Evolutionary conservation across 2,888 invertebrate species (phyloP), one percentile per base, ranked within the genome.

Genomic region (Octonoba sinensis): DNA sequence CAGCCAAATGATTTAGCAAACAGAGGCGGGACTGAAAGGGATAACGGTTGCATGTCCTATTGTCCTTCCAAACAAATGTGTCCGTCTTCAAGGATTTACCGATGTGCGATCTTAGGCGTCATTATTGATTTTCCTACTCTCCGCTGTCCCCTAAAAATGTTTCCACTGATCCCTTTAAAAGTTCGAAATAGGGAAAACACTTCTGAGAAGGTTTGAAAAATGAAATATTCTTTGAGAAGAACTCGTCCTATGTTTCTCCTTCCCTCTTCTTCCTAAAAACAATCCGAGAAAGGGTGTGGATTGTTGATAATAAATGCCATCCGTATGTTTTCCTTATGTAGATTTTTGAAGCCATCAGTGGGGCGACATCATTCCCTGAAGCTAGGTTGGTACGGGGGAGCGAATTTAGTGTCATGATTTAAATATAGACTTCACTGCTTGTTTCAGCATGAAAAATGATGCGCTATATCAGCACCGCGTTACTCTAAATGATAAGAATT

Each of bases 21-120:
- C 47, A 60, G 60, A n/a, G 57, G 54, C n/a, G 72, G 27, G 44
- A 46, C 51, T 22, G 54, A 27, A 56, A 47, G 57, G 64, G 65
- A 66, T 65, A 71, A 78, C 57, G 57, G 65, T 64, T 56, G 47
- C 70, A 57, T 67, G 75, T 76, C 77, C 71, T 54, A 71, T 70
- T 70, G 70, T 70, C 24, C 56, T 64, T 46, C 20, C 70, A 71
- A 78, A 78, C 77, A 78, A 78, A 78, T 78, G 77, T 78, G 77
- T 78, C 65, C 65, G 65, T 71, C 77, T 71, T 13, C 49, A 20
- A 12, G 77, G 77, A 78, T 78, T 78, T 78, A 71, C 57, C 56
- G 62, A 65, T 65, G 64, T 51, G 64, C 44, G 57, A 78, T 78
- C 59, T 71, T 78, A 57, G 57, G 49, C 77, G 59, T 78, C 71